Base-by-base conservation (phyloP, 2,888 invertebrate genomes). In the Lasius fuliginosus region DNA sequence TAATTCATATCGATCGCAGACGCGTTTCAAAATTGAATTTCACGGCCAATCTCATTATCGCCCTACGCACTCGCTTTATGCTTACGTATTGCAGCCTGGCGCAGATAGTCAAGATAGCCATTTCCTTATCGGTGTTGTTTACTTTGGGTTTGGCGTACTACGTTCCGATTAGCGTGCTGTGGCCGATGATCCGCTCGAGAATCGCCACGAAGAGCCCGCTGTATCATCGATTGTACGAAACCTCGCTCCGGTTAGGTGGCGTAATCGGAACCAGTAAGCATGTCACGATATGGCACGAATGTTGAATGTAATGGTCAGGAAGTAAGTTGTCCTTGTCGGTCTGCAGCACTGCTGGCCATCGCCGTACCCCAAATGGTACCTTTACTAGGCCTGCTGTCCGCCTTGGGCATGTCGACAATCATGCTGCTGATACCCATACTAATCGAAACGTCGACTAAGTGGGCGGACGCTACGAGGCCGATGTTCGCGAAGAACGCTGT, bases 71-170 rank as follows among this genome's bases (percentile, higher is more conserved):
- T 42, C 12, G 3, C 53, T 76, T 15, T 36, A 12, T 1, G 8
- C 11, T 53, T 8, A 67, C 15, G 8, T 12, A 68, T 85, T 87
- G 11, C 75, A 93, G 94, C 4, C 82, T 90, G 65, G 96, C 96
- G 23, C 95, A 96, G 89, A 89, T 94, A 5, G 96, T 96, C 23
- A 96, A 96, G 91, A 89, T 96, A 42, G 94, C 96, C 89, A 96
- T 97, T 93, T 95, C 96, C 0, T 76, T 96, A 5, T 96, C 97
- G 11, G 96, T 97, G 65, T 95, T 97, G 89, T 95, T 97, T 84
- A 96, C 96, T 0, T 97, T 96, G 92, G 96, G 96, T 1, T 94
- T 97, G 9, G 96, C 97, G 93, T 96, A 97, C 90, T 97, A 96
- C 91, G 96, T 97, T 3, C 96, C 97, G 6, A 95, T 96, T 87